These are phyloP conservation scores for Spodoptera frugiperda DNA, from an alignment of 1,140 invertebrate species.

Conservation along the genomic window DNA sequence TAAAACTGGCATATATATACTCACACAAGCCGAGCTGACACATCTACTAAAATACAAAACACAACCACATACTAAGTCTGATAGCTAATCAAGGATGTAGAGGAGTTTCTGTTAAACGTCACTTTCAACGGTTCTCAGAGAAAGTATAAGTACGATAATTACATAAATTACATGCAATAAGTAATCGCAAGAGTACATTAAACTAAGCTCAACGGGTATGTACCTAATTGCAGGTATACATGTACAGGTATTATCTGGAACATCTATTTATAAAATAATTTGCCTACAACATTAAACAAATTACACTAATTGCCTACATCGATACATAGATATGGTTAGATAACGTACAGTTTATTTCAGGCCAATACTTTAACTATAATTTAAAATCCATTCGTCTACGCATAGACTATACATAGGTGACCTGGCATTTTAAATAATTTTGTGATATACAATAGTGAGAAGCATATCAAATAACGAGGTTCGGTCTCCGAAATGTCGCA, in stretches of 20 bases:
- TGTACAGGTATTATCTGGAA: not conserved
- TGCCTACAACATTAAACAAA: slow-evolving; percentile 5
- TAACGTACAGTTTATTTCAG: not conserved
- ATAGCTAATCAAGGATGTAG: slow-evolving; percentile 40
- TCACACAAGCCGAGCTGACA: slow-evolving; percentile 80
- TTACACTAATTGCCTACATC: not conserved
- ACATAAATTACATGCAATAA: slow-evolving; percentile 48
- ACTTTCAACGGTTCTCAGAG: slow-evolving; percentile 40
- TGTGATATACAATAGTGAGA: slow-evolving; percentile 3
- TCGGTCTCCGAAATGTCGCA: slow-evolving; percentile 43
- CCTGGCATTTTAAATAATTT: not conserved
- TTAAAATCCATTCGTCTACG: not conserved
- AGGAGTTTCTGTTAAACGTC: slow-evolving; percentile 37
- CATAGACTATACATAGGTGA: slow-evolving; percentile 4
- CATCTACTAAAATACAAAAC: slow-evolving; percentile 77
- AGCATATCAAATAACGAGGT: slow-evolving; percentile 40
- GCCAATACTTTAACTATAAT: slow-evolving; percentile 1
- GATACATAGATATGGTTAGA: not conserved
- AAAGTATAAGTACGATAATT: slow-evolving; percentile 43
- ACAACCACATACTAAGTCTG: slow-evolving; percentile 68
- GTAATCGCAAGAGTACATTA: slow-evolving; percentile 19
- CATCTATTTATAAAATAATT: slow-evolving; percentile 34
- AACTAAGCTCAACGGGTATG: slow-evolving; percentile 23
- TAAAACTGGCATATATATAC: slow-evolving; percentile 77
- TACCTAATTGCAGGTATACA: not conserved